These are phyloP conservation scores for Vidua macroura DNA, from an alignment of 2,113 vertebrate species.

Conservation along the genomic window DNA sequence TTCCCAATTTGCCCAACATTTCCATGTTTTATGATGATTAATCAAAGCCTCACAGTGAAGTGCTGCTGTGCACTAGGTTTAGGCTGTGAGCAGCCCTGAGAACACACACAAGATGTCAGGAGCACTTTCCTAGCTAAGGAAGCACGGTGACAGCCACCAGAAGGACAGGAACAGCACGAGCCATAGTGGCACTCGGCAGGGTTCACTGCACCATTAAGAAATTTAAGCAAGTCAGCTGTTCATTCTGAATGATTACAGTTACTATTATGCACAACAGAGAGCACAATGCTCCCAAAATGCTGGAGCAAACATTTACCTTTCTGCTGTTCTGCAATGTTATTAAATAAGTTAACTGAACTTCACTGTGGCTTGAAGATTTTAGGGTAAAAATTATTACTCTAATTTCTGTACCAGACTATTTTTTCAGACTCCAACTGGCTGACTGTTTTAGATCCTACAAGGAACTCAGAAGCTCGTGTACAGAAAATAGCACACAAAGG, in stretches of 20 bases:
- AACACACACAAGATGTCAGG: neutral
- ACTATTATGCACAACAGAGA: neutral
- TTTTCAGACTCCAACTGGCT: neutral
- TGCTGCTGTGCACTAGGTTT: neutral
- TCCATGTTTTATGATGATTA: neutral
- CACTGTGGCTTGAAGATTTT: neutral
- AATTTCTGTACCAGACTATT: neutral
- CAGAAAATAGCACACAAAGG: neutral
- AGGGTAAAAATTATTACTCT: neutral
- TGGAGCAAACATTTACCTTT: neutral
- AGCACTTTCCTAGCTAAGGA: neutral
- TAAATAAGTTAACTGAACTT: neutral
- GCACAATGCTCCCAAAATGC: neutral
- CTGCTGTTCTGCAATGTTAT: neutral
- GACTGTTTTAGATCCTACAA: neutral
- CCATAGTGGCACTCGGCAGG: neutral
- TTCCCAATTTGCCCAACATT: neutral
- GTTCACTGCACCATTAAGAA: neutral
- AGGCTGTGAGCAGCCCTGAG: neutral
- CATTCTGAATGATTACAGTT: neutral
- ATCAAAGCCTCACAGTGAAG: neutral
- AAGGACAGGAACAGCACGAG: neutral
- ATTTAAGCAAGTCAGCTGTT: neutral
- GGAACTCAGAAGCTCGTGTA: neutral
- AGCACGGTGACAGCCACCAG: neutral